Conservation (phyloP, 2,797 vertebrate genomes). For the Coendou prehensilis region DNA sequence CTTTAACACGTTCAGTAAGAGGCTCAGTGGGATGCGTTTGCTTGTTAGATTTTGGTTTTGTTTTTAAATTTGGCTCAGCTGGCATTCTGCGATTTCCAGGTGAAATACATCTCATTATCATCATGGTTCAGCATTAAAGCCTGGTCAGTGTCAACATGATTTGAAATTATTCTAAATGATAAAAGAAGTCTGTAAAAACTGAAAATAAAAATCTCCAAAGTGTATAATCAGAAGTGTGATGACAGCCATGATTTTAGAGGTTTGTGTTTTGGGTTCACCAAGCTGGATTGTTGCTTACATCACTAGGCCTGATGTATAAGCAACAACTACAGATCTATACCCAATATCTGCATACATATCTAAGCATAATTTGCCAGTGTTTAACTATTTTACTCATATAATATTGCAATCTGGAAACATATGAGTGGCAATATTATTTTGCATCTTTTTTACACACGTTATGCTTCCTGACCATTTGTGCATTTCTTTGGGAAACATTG, state of each 20-base stretch:
- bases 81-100: background rate
- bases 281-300: background rate
- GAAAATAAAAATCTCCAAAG: background rate
- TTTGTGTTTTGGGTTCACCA: slow-evolving; percentile 37
- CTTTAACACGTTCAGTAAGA: background rate
- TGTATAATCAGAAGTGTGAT: background rate
- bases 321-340: background rate
- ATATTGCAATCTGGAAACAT: background rate
- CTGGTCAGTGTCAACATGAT: background rate
- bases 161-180: slow-evolving; percentile 58
- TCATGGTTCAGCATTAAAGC: slow-evolving; percentile 7
- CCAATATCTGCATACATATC: background rate
- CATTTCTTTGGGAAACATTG: slow-evolving; percentile 5
- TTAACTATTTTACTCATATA: slow-evolving; percentile 3
- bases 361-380: background rate
- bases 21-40: background rate
- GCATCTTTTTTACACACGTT: slow-evolving; percentile 11
- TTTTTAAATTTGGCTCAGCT: slow-evolving; percentile 33
- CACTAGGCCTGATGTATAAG: background rate
- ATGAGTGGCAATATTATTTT: slow-evolving; percentile 14
- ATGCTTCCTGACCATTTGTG: background rate
- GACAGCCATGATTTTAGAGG: background rate
- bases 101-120: background rate
- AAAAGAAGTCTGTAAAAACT: background rate
- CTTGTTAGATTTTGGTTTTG: background rate